Evolutionary conservation across 2,113 vertebrate species (phyloP).

Genomic region (Trinectes maculatus): DNA sequence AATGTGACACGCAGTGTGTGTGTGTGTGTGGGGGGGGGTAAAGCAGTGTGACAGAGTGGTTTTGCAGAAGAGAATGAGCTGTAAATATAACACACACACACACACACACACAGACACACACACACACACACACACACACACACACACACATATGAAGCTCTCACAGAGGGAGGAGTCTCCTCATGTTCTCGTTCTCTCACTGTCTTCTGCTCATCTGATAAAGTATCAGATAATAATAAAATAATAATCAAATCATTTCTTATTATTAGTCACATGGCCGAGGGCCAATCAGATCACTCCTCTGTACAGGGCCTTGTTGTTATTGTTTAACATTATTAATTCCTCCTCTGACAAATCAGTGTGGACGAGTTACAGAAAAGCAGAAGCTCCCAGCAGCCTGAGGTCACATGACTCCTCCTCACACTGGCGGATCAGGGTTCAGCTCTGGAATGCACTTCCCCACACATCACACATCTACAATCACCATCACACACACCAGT

Average conservation of each 20-base stretch:
- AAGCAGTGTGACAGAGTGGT: slow-evolving; percentile 59
- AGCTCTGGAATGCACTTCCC: slow-evolving; percentile 35
- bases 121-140: slow-evolving; percentile 12
- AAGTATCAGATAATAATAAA: no score
- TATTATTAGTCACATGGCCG: neutral
- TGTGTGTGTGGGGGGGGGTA: slow-evolving; percentile 4
- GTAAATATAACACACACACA: slow-evolving; percentile 66
- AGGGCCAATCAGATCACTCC: neutral
- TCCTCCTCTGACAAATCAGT: slow-evolving; percentile 1
- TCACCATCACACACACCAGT: neutral
- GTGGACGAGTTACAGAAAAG: slow-evolving; percentile 16
- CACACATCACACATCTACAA: neutral
- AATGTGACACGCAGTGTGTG: slow-evolving; percentile 59
- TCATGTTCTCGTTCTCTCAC: neutral
- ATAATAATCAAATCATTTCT: no score
- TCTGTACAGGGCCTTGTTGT: no score
- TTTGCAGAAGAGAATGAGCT: slow-evolving; percentile 67
- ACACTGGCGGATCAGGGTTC: no score
- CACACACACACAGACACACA: slow-evolving; percentile 7
- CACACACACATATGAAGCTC: slow-evolving; percentile 10
- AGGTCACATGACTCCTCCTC: slow-evolving; percentile 31
- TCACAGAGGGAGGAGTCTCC: neutral
- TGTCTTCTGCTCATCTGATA: no score
- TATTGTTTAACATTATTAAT: neutral
- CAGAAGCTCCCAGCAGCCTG: neutral